Evolutionary conservation across 2,797 vertebrate species (phyloP).

Genomic region (Hyperoplus immaculatus): DNA sequence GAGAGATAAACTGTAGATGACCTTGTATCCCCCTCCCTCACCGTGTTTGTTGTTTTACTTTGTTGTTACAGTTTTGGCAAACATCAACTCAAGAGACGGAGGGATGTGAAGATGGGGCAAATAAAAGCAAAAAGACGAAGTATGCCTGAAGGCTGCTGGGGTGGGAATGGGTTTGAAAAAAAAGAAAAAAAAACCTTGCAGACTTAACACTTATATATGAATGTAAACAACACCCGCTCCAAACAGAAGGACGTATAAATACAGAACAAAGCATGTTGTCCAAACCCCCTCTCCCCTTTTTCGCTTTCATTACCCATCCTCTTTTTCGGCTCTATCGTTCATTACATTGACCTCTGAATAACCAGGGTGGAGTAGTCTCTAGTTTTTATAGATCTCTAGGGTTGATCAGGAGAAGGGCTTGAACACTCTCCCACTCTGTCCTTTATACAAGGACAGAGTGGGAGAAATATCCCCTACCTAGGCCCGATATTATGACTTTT

Average conservation of each 20-base stretch:
- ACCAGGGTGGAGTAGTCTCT: constrained; percentile 87
- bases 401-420: constrained; percentile 82
- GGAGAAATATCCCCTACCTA: constrained; percentile 84
- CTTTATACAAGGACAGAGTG: constrained; percentile 89
- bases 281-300: constrained; percentile 14
- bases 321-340: constrained; percentile 46
- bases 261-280: constrained; percentile 38
- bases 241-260: constrained; percentile 65
- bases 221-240: constrained; percentile 63
- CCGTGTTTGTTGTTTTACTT: constrained; percentile 69
- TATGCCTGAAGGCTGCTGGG: constrained; percentile 55
- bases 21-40: constrained; percentile 70
- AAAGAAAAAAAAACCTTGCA: constrained; percentile 49
- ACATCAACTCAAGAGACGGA: constrained; percentile 56
- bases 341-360: constrained; percentile 87
- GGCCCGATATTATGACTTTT: constrained; percentile 12
- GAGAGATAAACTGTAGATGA: constrained; percentile 82
- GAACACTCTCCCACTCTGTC: constrained; percentile 58
- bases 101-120: constrained; percentile 52
- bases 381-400: constrained; percentile 88
- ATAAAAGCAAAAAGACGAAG: constrained; percentile 46
- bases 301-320: constrained; percentile 48
- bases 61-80: constrained; percentile 76
- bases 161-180: constrained; percentile 43
- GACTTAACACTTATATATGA: constrained; percentile 61